A percentile compares a stretch with the other conserved stretches of the same genome.
Evolutionary conservation across 1,140 invertebrate genomes (phyloP).

Genomic region (Orius insidiosus): DNA sequence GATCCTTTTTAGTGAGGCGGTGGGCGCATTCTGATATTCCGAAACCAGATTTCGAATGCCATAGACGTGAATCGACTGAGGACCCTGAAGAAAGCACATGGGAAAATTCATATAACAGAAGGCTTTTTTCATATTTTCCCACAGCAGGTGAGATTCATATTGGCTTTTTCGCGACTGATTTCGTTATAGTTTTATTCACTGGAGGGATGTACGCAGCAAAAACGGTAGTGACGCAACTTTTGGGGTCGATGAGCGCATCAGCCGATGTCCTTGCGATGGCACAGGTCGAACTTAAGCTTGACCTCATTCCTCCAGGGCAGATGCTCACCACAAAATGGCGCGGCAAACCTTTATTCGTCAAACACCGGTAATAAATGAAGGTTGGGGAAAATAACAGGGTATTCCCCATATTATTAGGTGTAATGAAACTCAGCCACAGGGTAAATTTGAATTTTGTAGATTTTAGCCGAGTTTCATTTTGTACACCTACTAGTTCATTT

Average conservation of each 20-base stretch:
- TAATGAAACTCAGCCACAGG: no score
- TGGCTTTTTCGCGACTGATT: no score
- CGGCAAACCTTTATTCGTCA: constrained; percentile 89
- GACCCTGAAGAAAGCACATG: constrained; percentile 39
- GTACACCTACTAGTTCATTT: no score
- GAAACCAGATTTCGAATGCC: constrained; percentile 69
- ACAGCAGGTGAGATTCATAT: constrained; percentile 53
- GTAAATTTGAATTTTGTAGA: no score
- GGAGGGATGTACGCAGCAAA: constrained; percentile 17
- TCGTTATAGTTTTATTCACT: constrained; percentile 23
- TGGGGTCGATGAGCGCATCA: constrained; percentile 47
- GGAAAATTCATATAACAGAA: constrained; percentile 20
- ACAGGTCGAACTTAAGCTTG: constrained; percentile 83
- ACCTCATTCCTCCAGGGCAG: constrained; percentile 73
- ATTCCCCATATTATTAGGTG: no score
- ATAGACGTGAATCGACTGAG: constrained; percentile 49
- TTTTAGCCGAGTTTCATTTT: no score
- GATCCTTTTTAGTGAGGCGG: no score
- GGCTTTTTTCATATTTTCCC: constrained; percentile 61
- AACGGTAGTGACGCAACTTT: constrained; percentile 14
- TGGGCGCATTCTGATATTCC: constrained; percentile 81
- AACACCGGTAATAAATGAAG: constrained; percentile 48
- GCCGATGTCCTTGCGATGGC: constrained; percentile 85
- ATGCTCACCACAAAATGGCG: constrained; percentile 91
- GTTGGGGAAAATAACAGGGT: no score